Evolutionary conservation across 1,140 invertebrate species (phyloP).

Genomic region (Sinella curviseta): DNA sequence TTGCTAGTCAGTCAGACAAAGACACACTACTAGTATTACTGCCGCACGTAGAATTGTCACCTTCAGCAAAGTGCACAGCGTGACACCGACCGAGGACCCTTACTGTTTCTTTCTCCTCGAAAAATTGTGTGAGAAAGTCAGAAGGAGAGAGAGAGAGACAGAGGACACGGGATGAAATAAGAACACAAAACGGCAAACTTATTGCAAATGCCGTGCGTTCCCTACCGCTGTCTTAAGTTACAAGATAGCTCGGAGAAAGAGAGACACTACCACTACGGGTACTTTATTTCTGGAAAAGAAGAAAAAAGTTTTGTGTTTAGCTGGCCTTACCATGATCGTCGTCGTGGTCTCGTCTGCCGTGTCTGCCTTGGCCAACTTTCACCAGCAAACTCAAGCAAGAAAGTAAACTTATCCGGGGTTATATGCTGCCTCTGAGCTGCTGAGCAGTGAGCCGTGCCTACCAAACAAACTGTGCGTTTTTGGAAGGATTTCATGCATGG

Average conservation of each 20-base stretch:
- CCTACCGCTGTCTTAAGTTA: too few relatives aligned
- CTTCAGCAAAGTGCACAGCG: constrained; percentile 1
- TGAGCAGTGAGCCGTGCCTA: too few relatives aligned
- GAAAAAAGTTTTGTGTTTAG: background rate
- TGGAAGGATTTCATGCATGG: background rate
- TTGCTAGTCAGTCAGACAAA: background rate
- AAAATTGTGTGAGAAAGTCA: background rate
- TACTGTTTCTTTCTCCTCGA: background rate
- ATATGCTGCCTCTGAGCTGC: background rate
- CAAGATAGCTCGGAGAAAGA: too few relatives aligned
- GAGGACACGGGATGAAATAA: too few relatives aligned
- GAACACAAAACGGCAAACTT: background rate
- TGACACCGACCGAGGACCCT: constrained; percentile 4
- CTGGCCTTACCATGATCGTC: background rate
- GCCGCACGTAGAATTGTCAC: background rate
- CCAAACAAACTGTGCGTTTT: background rate
- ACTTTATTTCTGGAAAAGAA: too few relatives aligned
- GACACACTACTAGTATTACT: background rate
- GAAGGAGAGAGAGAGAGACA: background rate
- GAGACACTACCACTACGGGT: too few relatives aligned
- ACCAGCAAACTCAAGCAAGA: background rate
- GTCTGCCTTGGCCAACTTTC: constrained; percentile 20
- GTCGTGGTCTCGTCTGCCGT: background rate
- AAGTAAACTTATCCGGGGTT: background rate
- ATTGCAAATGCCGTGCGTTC: too few relatives aligned